These are phyloP conservation scores for Bombus fervidus DNA, from an alignment of 1,140 invertebrate genomes.

Conservation along the genomic window DNA sequence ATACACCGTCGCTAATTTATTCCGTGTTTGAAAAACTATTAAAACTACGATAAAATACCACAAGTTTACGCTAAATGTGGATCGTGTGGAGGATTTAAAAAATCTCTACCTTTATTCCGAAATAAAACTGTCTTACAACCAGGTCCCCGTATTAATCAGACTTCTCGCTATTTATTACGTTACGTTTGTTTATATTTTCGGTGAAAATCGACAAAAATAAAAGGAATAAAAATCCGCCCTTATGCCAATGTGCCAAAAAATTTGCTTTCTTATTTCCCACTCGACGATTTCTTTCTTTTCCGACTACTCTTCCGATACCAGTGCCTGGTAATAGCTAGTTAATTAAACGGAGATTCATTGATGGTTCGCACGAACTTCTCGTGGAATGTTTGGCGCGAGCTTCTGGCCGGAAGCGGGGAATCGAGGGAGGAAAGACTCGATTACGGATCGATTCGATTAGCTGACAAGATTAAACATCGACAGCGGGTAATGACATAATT, in stretches of 20 bases:
- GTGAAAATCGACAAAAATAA: too few relatives aligned
- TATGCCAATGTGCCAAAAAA: neutral
- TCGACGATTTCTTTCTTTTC: too few relatives aligned
- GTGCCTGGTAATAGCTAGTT: neutral
- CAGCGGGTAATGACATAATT: conserved; percentile 10
- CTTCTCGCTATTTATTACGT: too few relatives aligned
- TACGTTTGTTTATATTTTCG: too few relatives aligned
- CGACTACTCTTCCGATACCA: neutral
- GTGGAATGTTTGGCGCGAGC: neutral
- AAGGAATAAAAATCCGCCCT: neutral
- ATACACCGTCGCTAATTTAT: too few relatives aligned
- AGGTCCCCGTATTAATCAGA: rapidly evolving
- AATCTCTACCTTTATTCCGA: too few relatives aligned
- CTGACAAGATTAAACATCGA: conserved; percentile 11
- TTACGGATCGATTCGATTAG: conserved; percentile 17
- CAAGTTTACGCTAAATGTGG: too few relatives aligned
- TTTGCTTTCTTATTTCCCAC: neutral
- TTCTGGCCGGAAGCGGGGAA: neutral
- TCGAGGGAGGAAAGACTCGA: conserved; percentile 2
- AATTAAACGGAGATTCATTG: neutral
- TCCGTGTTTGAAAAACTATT: too few relatives aligned
- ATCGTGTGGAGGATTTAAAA: too few relatives aligned
- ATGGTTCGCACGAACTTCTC: neutral
- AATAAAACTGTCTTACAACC: too few relatives aligned
- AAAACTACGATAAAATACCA: too few relatives aligned